These are phyloP conservation scores for Sebastes fasciatus DNA, from an alignment of 2,113 vertebrate genomes.

Conservation along the genomic window DNA sequence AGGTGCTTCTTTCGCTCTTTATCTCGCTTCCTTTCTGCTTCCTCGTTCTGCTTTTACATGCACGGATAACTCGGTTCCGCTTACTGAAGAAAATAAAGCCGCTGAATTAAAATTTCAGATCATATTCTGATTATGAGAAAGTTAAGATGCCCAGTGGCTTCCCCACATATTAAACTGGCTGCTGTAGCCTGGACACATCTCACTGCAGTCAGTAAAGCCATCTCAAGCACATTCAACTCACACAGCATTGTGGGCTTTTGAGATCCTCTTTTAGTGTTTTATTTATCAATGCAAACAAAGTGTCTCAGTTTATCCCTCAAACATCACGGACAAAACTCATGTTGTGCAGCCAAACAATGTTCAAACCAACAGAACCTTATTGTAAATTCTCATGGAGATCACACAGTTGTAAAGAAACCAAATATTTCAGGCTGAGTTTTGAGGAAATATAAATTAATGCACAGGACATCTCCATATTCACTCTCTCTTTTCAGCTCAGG, in stretches of 20 bases:
- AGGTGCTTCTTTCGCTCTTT: not conserved
- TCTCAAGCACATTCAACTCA: not conserved
- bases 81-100: conserved; percentile 13
- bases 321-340: not conserved
- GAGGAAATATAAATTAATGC: too few species aligned
- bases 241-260: not conserved
- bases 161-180: not conserved
- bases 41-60: conserved; percentile 17
- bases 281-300: not conserved
- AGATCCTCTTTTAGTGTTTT: not conserved
- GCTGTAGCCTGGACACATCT: not conserved
- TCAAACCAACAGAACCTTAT: too few species aligned
- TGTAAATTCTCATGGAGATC: too few species aligned
- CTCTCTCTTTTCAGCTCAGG: too few species aligned
- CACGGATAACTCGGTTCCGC: not conserved
- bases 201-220: not conserved
- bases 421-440: too few species aligned
- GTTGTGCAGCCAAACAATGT: too few species aligned
- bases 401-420: too few species aligned
- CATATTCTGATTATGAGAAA: not conserved
- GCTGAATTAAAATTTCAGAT: conserved; percentile 23
- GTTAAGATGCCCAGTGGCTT: not conserved
- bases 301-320: not conserved
- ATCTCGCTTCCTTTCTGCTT: conserved; percentile 5
- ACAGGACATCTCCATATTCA: too few species aligned